Evolutionary conservation across 1,140 invertebrate species (phyloP).

Genomic region (Tetramorium alpestre): DNA sequence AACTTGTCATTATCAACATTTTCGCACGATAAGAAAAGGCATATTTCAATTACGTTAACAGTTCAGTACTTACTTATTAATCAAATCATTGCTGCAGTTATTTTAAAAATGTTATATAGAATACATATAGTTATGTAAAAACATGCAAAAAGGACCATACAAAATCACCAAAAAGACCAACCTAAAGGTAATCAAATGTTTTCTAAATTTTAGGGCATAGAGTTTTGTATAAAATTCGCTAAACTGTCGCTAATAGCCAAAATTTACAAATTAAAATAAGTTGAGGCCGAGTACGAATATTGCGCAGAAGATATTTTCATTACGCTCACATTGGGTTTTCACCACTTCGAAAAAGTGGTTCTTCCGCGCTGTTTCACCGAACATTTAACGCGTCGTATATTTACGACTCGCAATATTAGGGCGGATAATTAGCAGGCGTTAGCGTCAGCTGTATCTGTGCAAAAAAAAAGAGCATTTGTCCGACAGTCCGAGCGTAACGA

Average conservation of each 20-base stretch:
- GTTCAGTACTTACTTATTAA: conserved; percentile 33
- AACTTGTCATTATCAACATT: not conserved
- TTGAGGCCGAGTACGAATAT: conserved; percentile 15
- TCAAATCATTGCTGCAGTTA: not conserved
- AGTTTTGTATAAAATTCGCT: not conserved
- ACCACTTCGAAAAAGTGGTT: not conserved
- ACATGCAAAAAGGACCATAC: not conserved
- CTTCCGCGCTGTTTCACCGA: not conserved
- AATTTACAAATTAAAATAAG: conserved; percentile 22
- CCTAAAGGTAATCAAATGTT: not conserved
- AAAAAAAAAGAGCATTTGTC: conserved; percentile 27
- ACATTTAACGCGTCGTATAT: conserved; percentile 20
- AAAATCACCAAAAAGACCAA: not conserved
- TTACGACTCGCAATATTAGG: conserved; percentile 31
- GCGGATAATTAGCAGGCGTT: conserved; percentile 48
- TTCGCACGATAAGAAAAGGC: not conserved
- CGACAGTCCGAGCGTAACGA: conserved; percentile 23
- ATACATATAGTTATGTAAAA: not conserved
- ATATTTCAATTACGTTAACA: not conserved
- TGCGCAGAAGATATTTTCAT: not conserved
- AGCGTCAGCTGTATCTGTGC: conserved; percentile 35
- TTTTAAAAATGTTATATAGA: not conserved
- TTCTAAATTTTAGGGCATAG: not conserved
- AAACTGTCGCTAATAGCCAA: not conserved
- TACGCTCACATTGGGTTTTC: not conserved